Percentiles rank a stretch among this genome's conserved stretches.
phyloP scores from a whole-genome alignment of 2,888 invertebrate species.

The Metacarcinus magister region DNA sequence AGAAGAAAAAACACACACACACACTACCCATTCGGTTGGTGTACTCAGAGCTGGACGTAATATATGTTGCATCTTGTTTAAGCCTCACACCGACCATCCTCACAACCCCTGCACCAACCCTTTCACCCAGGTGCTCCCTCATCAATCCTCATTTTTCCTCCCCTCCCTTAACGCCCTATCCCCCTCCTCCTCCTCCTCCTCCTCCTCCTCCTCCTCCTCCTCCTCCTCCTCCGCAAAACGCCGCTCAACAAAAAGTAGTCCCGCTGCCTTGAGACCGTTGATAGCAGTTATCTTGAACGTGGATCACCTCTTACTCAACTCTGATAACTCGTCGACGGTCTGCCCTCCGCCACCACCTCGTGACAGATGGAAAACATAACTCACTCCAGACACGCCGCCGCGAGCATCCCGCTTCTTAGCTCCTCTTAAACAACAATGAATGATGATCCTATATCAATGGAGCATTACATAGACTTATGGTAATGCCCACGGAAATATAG shows the following conservation, averaged over 20 bases:
- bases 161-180: not conserved
- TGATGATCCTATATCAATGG: not conserved
- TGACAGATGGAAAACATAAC: slow-evolving; percentile 60
- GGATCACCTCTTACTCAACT: slow-evolving; percentile 54
- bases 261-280: slow-evolving; percentile 2
- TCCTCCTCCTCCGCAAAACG: not conserved
- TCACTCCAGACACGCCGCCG: slow-evolving; percentile 47
- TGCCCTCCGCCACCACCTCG: slow-evolving; percentile 5
- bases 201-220: not conserved
- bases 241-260: not conserved
- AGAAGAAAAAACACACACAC: no score
- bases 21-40: no score
- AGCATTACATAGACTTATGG: slow-evolving; percentile 26
- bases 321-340: slow-evolving; percentile 42
- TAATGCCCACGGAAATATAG: not conserved
- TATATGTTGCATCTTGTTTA: not conserved
- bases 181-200: not conserved
- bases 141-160: not conserved
- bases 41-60: not conserved
- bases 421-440: slow-evolving; percentile 12
- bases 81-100: not conserved
- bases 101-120: not conserved
- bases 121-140: not conserved
- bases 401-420: slow-evolving; percentile 7
- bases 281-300: slow-evolving; percentile 47